A percentile compares a stretch with the other conserved stretches of the same genome.
Conservation (phyloP, 2,113 vertebrate genomes). For the Ifrita kowaldi region DNA sequence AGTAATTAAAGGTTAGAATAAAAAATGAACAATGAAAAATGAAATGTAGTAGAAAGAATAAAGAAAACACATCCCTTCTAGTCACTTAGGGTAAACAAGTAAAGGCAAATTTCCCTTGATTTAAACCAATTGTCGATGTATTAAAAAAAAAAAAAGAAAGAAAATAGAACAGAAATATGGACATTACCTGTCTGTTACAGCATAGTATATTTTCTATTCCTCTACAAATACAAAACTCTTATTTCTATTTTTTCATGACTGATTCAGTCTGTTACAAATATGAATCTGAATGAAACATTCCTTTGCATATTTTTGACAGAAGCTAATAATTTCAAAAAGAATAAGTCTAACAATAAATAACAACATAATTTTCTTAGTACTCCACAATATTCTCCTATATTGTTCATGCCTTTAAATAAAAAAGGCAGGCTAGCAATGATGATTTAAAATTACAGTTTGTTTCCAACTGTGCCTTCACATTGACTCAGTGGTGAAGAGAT, state of each 20-base stretch:
- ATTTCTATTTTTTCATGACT: neutral
- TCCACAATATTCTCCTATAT: neutral
- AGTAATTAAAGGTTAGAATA: neutral
- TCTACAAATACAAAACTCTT: neutral
- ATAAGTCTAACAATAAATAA: neutral
- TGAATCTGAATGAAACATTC: neutral
- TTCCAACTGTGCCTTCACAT: neutral
- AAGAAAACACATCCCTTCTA: neutral
- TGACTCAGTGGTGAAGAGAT: neutral
- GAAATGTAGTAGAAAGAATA: neutral
- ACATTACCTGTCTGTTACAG: neutral
- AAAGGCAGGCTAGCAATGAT: neutral
- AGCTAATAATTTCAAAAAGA: neutral
- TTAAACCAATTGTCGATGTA: neutral
- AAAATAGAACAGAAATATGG: accelerated
- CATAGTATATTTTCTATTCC: neutral
- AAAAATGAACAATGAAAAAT: neutral
- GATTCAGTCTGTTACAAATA: neutral
- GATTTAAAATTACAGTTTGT: neutral
- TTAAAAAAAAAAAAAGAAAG: accelerated
- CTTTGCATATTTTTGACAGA: neutral
- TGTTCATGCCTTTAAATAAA: neutral
- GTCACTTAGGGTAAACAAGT: neutral
- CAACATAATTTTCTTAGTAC: neutral
- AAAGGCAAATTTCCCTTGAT: neutral